Base-by-base conservation (phyloP, 2,797 vertebrate genomes). In the Microctenopoma lineatum region DNA sequence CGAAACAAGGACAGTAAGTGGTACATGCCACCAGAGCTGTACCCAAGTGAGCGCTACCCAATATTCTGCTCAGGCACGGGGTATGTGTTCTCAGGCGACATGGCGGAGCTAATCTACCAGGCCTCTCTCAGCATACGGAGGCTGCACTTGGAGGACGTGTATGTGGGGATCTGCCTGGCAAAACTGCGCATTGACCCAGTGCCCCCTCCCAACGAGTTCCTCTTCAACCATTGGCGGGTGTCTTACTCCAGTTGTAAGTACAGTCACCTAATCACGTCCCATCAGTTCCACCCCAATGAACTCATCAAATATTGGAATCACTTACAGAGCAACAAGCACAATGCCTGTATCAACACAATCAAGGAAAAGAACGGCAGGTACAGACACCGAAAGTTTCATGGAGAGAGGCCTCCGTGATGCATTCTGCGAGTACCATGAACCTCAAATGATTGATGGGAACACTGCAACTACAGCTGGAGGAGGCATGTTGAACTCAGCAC, bases 211-310 rank as follows among this genome's bases (percentile, higher is more conserved):
- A 99, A 99, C 0, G 98, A 99, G 88, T 99, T 99, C 86, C 95
- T 98, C 81, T 99, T 99, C 92, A 99, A 99, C 93, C 98, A 99
- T 84, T 99, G 98, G 98, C 92, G 97, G 83, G 98, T 99, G 88
- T 98, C 98, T 73, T 99, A 99, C 84, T 99, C 98, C 89, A 98
- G 97, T 91, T 99, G 98, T 92, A 99, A 99, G 95, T 99, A 99
- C 89, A 99, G 98, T 87, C 98, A 99, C 93, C 94, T 99, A 80
- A 99, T 99, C 94, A 99, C 98, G 75, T 99, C 98, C 70, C 98
- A 99, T 92, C 97, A 99, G 95, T 99, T 99, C 92, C 96, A 97
- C 61, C 98, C 98, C 56, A 95, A 93, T 7, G 98, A 99, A 92
- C 95, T 99, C 87, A 90, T 98, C 90, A 99, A 98, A 89, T 98